phyloP scores from a whole-genome alignment of 1,140 invertebrate species.

The Mizuhopecten yessoensis region DNA sequence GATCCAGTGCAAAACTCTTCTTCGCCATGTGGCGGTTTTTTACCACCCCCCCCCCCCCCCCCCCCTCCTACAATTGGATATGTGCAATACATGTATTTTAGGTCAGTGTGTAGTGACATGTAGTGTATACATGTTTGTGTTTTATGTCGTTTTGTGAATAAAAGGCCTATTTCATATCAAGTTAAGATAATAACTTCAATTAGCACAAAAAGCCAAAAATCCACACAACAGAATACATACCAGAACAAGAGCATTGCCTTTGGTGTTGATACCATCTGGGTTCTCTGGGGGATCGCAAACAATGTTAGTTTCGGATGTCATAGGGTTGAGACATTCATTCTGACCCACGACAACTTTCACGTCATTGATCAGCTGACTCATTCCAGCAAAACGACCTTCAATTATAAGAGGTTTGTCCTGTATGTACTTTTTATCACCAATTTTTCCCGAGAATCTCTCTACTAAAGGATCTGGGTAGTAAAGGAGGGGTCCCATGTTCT shows the following conservation, averaged over 20 bases:
- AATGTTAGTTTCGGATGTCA: conserved; percentile 70
- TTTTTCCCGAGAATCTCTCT: conserved; percentile 62
- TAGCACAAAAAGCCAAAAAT: too few relatives aligned
- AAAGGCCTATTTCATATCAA: too few relatives aligned
- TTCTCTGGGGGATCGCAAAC: conserved; percentile 74
- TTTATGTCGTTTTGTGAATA: too few relatives aligned
- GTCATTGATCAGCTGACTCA: conserved; percentile 73
- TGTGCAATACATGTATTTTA: too few relatives aligned
- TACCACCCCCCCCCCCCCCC: too few relatives aligned
- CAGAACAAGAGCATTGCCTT: conserved; percentile 73
- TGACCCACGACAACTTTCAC: conserved; percentile 74
- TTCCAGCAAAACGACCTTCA: conserved; percentile 75
- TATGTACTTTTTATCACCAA: conserved; percentile 66
- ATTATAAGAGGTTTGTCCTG: conserved; percentile 72
- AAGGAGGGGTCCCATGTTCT: conserved; percentile 69
- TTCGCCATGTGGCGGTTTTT: too few relatives aligned
- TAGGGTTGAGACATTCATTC: conserved; percentile 66
- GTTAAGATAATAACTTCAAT: too few relatives aligned
- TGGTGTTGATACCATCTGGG: conserved; percentile 71
- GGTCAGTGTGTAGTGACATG: too few relatives aligned
- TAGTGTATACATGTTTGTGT: too few relatives aligned
- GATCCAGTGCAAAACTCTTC: too few relatives aligned
- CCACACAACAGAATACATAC: conserved; percentile 62
- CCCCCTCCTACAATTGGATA: too few relatives aligned
- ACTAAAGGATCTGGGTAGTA: conserved; percentile 77